phyloP scores from a whole-genome alignment of 2,888 invertebrate genomes.

The Mimumesa dahlbomi region DNA sequence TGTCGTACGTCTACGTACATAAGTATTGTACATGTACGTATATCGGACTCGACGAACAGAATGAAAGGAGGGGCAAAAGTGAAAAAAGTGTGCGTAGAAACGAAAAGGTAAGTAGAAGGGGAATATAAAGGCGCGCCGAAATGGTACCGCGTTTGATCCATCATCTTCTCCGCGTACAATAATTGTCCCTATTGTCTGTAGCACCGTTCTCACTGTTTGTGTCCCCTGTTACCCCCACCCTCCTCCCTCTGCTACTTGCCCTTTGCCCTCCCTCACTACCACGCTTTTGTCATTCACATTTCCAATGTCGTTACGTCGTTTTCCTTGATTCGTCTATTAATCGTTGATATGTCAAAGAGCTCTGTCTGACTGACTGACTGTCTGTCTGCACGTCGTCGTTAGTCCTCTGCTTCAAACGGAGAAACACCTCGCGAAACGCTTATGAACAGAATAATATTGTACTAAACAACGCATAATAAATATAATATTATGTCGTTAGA shows the following conservation, averaged over 20 bases:
- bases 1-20: too few species aligned
- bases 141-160: constrained; percentile 64
- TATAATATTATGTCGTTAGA: too few species aligned
- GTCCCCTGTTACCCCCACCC: constrained; percentile 5
- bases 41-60: too few species aligned
- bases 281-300: constrained; percentile 42
- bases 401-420: too few species aligned
- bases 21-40: too few species aligned
- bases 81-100: constrained; percentile 2
- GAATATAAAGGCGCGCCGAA: constrained; percentile 48
- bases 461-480: too few species aligned
- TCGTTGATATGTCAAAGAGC: too few species aligned
- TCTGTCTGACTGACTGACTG: too few species aligned
- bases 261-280: constrained; percentile 29
- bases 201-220: constrained; percentile 54
- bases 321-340: constrained; percentile 38
- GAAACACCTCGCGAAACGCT: too few species aligned
- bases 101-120: constrained; percentile 44
- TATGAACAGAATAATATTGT: too few species aligned
- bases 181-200: constrained; percentile 66
- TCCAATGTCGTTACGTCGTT: constrained; percentile 45
- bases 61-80: not conserved
- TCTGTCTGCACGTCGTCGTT: too few species aligned
- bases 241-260: constrained; percentile 21
- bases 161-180: constrained; percentile 66